Conservation (phyloP, 2,113 vertebrate genomes). For the Monarcha castaneiventris region DNA sequence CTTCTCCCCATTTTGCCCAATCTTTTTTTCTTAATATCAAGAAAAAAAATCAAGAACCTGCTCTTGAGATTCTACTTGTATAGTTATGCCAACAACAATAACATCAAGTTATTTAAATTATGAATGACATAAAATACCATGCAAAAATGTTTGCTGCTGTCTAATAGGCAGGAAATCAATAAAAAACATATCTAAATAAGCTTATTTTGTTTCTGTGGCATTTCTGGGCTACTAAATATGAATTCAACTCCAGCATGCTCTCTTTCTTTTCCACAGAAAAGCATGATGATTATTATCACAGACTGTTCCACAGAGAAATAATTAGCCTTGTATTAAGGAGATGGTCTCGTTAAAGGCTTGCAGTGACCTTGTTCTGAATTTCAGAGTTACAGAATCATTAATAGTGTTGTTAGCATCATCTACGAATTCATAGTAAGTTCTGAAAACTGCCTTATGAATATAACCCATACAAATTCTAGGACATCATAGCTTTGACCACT, state of each 20-base stretch:
- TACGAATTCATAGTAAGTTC: constrained; percentile 59
- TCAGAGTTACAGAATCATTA: constrained; percentile 64
- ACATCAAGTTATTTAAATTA: neutral
- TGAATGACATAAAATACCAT: neutral
- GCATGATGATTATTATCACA: constrained; percentile 47
- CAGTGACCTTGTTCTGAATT: constrained; percentile 69
- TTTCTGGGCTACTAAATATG: constrained; percentile 21
- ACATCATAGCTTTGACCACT: constrained; percentile 35
- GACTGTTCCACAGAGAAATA: constrained; percentile 57
- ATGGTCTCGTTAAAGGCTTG: constrained; percentile 58
- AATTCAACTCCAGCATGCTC: constrained; percentile 10
- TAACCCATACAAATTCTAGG: constrained; percentile 47
- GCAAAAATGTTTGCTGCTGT: neutral
- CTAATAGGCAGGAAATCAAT: constrained; percentile 30
- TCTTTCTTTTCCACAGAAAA: constrained; percentile 29
- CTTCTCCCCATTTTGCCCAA: neutral
- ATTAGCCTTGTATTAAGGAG: constrained; percentile 56
- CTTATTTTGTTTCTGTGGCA: constrained; percentile 4
- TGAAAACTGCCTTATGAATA: constrained; percentile 55
- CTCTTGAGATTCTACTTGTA: neutral
- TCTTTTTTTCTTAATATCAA: neutral
- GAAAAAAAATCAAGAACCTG: neutral
- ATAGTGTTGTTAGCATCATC: constrained; percentile 56
- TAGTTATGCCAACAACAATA: neutral
- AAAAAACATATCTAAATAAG: constrained; percentile 43